Conservation (phyloP, 2,113 vertebrate species). For the Oreotrochilus melanogaster region DNA sequence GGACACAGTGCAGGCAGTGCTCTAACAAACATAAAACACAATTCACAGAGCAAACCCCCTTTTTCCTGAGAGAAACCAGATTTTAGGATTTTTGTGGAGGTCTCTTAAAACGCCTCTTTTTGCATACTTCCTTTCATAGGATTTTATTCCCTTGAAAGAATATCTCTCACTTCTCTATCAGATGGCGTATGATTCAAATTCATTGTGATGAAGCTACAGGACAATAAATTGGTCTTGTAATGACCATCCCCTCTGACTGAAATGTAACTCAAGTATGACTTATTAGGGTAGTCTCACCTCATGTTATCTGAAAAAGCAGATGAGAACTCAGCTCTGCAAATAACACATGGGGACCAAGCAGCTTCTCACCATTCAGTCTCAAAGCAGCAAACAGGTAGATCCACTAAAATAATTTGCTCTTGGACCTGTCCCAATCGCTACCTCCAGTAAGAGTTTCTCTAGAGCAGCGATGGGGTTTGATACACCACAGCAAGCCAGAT, state of each 20-base stretch:
- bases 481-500: background rate
- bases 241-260: background rate
- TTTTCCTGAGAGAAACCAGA: background rate
- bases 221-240: background rate
- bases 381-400: background rate
- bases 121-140: background rate
- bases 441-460: background rate
- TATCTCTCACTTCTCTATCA: background rate
- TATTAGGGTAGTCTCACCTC: background rate
- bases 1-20: background rate
- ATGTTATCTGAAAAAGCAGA: background rate
- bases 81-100: background rate
- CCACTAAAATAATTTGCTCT: background rate
- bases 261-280: background rate
- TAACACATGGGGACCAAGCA: background rate
- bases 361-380: background rate
- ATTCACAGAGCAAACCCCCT: background rate
- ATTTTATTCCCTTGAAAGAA: background rate
- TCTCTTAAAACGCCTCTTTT: background rate
- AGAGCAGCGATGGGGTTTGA: background rate
- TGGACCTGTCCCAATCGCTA: background rate
- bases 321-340: background rate
- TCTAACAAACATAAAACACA: conserved; percentile 34
- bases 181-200: background rate
- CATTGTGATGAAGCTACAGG: background rate